Evolutionary conservation across 2,888 invertebrate genomes (phyloP).

Genomic region (Agelastica alni): DNA sequence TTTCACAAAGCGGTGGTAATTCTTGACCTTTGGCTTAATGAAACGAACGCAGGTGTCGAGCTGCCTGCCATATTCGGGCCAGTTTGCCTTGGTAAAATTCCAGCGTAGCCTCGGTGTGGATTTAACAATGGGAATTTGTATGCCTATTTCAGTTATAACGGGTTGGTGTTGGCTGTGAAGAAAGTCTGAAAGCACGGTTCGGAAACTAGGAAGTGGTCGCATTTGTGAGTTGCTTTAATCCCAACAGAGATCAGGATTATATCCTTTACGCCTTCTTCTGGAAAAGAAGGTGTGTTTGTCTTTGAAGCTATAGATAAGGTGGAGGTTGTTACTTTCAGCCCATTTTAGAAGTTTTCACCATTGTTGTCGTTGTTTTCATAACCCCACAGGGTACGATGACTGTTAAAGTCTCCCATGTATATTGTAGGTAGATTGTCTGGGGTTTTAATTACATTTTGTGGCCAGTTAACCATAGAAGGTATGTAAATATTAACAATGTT

Average conservation of each 20-base stretch:
- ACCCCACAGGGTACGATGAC: conserved; percentile 1
- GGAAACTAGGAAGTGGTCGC: too few species aligned
- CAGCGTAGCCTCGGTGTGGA: neutral
- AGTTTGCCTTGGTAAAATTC: neutral
- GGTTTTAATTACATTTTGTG: neutral
- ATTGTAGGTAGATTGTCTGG: neutral
- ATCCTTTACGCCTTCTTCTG: neutral
- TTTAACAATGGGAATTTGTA: neutral
- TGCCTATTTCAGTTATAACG: too few species aligned
- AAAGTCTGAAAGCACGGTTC: too few species aligned
- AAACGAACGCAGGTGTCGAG: too few species aligned
- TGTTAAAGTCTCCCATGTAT: too few species aligned
- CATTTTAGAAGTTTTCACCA: too few species aligned
- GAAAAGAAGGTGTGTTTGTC: neutral
- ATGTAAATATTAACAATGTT: neutral
- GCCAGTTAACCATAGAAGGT: neutral
- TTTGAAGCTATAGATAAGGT: conserved; percentile 3
- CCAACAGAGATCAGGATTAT: neutral
- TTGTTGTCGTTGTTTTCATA: too few species aligned
- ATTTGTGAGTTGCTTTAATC: neutral
- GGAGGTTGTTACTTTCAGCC: conserved; percentile 7
- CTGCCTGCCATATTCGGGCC: neutral
- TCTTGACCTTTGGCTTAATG: too few species aligned
- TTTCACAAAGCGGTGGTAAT: too few species aligned
- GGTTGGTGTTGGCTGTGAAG: too few species aligned